phyloP scores from a whole-genome alignment of 2,888 invertebrate genomes.

The Pachliopta kotzebuea region DNA sequence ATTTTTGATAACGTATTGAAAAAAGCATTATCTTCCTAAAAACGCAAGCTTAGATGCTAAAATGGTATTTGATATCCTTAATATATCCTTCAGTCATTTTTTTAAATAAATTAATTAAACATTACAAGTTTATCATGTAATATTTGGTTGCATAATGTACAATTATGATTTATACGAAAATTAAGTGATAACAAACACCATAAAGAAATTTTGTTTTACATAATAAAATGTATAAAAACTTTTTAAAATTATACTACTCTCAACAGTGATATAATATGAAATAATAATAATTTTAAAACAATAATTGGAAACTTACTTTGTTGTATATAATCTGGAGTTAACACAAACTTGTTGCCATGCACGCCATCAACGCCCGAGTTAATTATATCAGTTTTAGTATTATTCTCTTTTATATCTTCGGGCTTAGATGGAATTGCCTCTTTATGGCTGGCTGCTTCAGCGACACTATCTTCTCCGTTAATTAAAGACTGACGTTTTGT shows the following conservation, averaged over 20 bases:
- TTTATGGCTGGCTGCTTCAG: constrained; percentile 61
- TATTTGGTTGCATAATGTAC: no score
- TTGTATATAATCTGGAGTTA: constrained; percentile 95
- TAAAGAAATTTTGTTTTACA: no score
- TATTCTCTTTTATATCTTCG: constrained; percentile 64
- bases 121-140: no score
- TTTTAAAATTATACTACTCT: no score
- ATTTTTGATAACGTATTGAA: neutral
- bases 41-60: no score
- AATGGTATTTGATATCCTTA: no score
- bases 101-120: no score
- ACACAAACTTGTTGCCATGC: constrained; percentile 84
- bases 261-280: no score
- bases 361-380: constrained; percentile 53
- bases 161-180: no score
- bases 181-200: no score
- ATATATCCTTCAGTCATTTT: no score
- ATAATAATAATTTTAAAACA: neutral
- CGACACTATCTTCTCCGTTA: constrained; percentile 70
- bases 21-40: neutral
- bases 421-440: constrained; percentile 65
- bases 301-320: constrained; percentile 86
- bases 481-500: constrained; percentile 60
- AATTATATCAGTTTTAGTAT: constrained; percentile 65
- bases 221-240: no score